phyloP scores from a whole-genome alignment of 2,888 invertebrate species.

The Stenchaetothrips biformis region DNA sequence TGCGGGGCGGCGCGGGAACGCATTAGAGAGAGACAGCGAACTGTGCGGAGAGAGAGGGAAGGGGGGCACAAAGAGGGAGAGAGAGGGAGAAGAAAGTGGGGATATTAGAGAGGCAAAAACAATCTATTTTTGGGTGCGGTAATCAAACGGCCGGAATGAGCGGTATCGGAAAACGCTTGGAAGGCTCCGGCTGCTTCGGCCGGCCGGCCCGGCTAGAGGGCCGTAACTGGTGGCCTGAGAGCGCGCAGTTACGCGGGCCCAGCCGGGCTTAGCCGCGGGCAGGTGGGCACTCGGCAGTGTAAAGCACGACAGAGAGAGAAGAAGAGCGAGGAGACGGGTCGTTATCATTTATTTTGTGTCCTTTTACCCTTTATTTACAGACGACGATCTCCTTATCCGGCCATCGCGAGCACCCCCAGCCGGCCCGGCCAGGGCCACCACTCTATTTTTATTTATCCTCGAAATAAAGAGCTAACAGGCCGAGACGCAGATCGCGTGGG shows the following conservation, averaged over 20 bases:
- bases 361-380: not conserved
- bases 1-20: not conserved
- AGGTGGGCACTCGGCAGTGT: not conserved
- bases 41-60: not conserved
- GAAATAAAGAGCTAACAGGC: no score
- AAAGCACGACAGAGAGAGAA: not conserved
- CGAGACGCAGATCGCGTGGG: no score
- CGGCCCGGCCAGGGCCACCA: not conserved
- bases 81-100: not conserved
- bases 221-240: not conserved
- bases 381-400: not conserved
- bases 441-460: no score
- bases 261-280: not conserved
- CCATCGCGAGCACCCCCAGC: not conserved
- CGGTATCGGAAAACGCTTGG: slow-evolving; percentile 18
- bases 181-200: not conserved
- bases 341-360: slow-evolving; percentile 3
- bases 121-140: slow-evolving; percentile 10
- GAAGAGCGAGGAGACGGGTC: not conserved
- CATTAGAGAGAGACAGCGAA: not conserved
- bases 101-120: not conserved
- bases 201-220: not conserved
- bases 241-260: not conserved
- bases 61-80: not conserved
- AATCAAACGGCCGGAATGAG: slow-evolving; percentile 21